phyloP scores from a whole-genome alignment of 2,113 vertebrate species.

The Pycnonotus jocosus region DNA sequence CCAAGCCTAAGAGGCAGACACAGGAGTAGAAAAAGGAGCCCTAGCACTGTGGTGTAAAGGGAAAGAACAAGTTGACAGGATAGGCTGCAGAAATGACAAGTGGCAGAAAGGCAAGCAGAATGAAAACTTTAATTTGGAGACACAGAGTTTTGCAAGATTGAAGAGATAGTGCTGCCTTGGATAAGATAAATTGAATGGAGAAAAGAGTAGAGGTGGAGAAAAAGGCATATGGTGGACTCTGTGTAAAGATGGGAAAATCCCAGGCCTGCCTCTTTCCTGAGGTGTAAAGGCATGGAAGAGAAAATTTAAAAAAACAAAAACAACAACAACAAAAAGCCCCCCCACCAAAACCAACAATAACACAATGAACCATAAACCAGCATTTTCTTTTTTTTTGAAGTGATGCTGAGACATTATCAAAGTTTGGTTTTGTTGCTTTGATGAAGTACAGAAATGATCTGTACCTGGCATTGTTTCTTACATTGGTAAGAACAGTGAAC shows the following conservation, averaged over 20 bases:
- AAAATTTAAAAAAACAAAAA: background rate
- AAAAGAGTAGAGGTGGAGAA: background rate
- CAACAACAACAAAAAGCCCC: too few relatives aligned
- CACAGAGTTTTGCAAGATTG: background rate
- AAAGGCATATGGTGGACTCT: background rate
- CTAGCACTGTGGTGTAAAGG: background rate
- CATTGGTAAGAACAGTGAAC: background rate
- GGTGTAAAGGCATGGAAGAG: background rate
- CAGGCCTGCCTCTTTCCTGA: background rate
- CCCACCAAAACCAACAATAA: too few relatives aligned
- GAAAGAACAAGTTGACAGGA: background rate
- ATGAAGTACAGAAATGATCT: background rate
- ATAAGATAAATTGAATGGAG: background rate
- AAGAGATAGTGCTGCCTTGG: background rate
- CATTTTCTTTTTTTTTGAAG: background rate
- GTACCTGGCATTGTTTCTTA: background rate
- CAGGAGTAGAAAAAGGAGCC: background rate
- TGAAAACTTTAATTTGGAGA: background rate
- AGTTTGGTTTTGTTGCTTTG: background rate
- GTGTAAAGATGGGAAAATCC: background rate
- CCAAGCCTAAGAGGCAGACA: background rate
- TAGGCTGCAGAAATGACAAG: background rate
- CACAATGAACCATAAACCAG: background rate
- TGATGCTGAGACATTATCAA: background rate
- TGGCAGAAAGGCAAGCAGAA: background rate